These are phyloP conservation scores for Zhuqinia jingwanae DNA, from an alignment of 2,888 invertebrate species.

Conservation along the genomic window DNA sequence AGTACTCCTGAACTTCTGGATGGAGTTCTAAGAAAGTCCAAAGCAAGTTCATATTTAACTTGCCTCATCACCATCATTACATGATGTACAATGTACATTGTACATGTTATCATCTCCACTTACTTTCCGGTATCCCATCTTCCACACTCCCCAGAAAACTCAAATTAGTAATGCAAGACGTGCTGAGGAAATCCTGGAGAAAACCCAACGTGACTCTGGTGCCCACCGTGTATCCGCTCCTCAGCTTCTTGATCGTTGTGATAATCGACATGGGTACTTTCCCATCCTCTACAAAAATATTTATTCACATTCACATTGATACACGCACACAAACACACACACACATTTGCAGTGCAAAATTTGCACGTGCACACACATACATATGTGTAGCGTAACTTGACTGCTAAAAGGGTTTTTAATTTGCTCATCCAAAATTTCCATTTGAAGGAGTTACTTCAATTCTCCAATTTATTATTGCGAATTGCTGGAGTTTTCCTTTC, in stretches of 20 bases:
- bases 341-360: too few species aligned
- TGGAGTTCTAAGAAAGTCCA: conserved; percentile 88
- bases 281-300: conserved; percentile 92
- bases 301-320: conserved; percentile 17
- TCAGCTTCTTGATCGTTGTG: conserved; percentile 98
- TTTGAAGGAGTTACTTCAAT: too few species aligned
- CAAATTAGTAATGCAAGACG: conserved; percentile 98
- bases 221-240: conserved; percentile 99
- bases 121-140: conserved; percentile 90
- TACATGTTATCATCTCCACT: conserved; percentile 52
- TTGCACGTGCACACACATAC: too few species aligned
- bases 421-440: too few species aligned
- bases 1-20: conserved; percentile 91
- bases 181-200: conserved; percentile 96
- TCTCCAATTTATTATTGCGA: conserved; percentile 27
- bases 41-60: too few species aligned
- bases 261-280: conserved; percentile 96
- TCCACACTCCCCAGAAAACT: conserved; percentile 97
- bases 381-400: too few species aligned
- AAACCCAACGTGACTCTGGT: conserved; percentile 98
- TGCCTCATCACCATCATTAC: too few species aligned
- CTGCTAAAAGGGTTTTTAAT: too few species aligned
- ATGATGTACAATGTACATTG: too few species aligned
- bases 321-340: too few species aligned
- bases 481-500: conserved; percentile 53